phyloP scores from a whole-genome alignment of 2,888 invertebrate species.

The Xylota sylvarum region DNA sequence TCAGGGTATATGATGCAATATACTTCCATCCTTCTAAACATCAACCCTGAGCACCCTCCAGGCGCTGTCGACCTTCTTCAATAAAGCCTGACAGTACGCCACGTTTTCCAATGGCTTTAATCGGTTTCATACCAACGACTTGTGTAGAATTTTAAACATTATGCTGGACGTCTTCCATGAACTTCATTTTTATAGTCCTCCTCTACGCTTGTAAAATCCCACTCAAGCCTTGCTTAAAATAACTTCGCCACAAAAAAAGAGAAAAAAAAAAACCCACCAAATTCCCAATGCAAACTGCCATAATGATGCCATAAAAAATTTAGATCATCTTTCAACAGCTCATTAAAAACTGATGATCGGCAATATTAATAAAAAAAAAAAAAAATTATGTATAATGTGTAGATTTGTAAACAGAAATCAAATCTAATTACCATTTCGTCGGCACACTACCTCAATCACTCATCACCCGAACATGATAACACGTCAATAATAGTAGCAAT shows the following conservation, averaged over 20 bases:
- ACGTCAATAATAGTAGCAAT: constrained; percentile 55
- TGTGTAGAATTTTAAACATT: neutral
- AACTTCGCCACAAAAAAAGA: neutral
- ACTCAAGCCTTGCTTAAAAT: neutral
- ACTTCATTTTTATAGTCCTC: neutral
- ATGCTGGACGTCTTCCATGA: neutral
- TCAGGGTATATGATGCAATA: no score
- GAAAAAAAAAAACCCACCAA: no score
- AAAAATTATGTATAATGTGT: constrained; percentile 30
- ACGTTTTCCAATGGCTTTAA: neutral
- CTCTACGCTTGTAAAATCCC: neutral
- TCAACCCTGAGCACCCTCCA: no score
- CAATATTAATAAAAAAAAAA: constrained; percentile 51
- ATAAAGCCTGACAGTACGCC: neutral
- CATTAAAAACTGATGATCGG: constrained; percentile 52
- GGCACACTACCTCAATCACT: constrained; percentile 52
- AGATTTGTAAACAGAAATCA: constrained; percentile 56
- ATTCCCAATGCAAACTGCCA: constrained; percentile 27
- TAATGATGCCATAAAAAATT: constrained; percentile 44
- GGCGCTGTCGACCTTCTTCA: no score
- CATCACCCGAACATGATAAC: constrained; percentile 57
- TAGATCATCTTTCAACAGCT: constrained; percentile 49
- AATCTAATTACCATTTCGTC: constrained; percentile 62
- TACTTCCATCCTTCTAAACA: no score
- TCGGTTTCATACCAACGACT: neutral